Conservation (phyloP, 2,113 vertebrate species). For the Rafetus swinhoei region DNA sequence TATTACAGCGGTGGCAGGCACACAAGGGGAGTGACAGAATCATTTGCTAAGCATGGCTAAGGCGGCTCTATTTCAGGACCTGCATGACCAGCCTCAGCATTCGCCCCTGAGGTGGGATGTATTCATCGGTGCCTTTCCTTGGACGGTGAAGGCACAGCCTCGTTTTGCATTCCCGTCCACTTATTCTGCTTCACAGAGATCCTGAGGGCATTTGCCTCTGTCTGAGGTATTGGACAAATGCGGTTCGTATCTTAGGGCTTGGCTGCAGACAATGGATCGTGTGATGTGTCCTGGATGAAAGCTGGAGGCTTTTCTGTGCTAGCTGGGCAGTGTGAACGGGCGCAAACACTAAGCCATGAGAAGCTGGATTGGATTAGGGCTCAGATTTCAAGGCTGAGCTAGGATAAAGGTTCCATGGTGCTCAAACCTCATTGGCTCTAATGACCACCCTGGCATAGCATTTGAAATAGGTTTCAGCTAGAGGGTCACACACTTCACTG, state of each 20-base stretch:
- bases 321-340: neutral
- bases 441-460: neutral
- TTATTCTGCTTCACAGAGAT: no score
- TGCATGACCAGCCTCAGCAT: slow-evolving; percentile 17
- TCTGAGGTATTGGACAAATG: no score
- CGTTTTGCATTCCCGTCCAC: neutral
- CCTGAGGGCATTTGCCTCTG: no score
- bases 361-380: neutral
- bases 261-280: no score
- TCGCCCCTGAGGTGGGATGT: neutral
- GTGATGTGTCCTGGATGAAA: no score
- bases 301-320: neutral
- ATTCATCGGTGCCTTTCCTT: neutral
- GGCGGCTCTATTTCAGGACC: neutral
- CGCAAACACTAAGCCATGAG: neutral
- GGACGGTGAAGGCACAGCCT: neutral
- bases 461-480: neutral
- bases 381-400: neutral
- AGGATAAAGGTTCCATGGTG: neutral
- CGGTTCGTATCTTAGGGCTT: no score
- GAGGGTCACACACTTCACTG: neutral
- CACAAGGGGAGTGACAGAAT: neutral
- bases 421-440: neutral
- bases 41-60: neutral
- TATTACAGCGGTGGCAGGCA: neutral